phyloP scores from a whole-genome alignment of 2,797 vertebrate species.

The Centropyge bicolor region DNA sequence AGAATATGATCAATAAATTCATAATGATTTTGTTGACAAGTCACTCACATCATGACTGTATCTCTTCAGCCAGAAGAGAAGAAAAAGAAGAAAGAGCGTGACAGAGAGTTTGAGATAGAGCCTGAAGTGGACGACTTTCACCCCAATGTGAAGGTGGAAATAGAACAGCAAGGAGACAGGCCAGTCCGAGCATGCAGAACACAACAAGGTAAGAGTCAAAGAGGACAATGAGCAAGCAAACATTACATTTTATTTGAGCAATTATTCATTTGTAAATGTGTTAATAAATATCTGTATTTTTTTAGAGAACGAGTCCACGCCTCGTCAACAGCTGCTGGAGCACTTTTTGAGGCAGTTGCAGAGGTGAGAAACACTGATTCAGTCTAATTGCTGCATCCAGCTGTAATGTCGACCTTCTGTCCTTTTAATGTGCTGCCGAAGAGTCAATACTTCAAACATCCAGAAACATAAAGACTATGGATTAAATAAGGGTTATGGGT shows the following conservation, averaged over 20 bases:
- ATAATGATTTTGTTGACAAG: neutral
- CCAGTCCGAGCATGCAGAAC: constrained; percentile 94
- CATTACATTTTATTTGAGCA: neutral
- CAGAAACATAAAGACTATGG: neutral
- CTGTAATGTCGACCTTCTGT: neutral
- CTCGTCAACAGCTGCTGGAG: constrained; percentile 95
- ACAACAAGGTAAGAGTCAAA: constrained; percentile 87
- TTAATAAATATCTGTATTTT: constrained; percentile 11
- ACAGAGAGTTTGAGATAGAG: constrained; percentile 86
- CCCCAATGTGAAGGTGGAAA: constrained; percentile 78
- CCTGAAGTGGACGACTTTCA: constrained; percentile 90
- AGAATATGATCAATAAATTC: neutral
- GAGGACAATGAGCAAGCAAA: neutral
- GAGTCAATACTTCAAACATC: neutral
- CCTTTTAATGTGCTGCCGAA: neutral
- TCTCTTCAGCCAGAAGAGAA: constrained; percentile 88
- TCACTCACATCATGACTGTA: neutral
- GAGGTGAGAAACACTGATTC: constrained; percentile 83
- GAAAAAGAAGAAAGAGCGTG: constrained; percentile 93
- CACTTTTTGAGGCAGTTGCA: constrained; percentile 98
- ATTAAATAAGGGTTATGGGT: neutral
- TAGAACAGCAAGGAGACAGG: constrained; percentile 89
- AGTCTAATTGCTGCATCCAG: neutral
- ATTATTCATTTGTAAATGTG: neutral
- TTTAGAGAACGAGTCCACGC: constrained; percentile 93